Evolutionary conservation across 2,113 vertebrate genomes (phyloP).

Genomic region (Heptranchias perlo): DNA sequence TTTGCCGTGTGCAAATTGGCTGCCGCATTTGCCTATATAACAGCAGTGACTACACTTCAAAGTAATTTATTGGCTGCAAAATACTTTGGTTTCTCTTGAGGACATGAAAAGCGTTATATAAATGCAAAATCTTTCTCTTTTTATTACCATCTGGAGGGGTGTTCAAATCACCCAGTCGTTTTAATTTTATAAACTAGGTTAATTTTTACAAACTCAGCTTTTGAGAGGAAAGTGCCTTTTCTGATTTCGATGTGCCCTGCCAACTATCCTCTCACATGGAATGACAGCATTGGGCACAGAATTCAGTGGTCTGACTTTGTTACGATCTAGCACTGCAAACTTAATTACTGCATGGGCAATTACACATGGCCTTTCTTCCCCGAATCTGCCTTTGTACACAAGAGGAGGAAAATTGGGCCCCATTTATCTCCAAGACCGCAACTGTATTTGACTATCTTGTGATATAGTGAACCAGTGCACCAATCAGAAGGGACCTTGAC

Average conservation of each 20-base stretch:
- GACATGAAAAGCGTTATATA: background rate
- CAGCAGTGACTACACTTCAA: background rate
- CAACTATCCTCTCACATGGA: background rate
- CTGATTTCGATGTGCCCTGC: background rate
- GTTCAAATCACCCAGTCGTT: background rate
- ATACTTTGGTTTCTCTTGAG: background rate
- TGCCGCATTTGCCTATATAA: background rate
- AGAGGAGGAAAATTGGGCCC: background rate
- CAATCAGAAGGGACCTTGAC: too few relatives aligned
- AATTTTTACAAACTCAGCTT: background rate
- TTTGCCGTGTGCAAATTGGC: conserved; percentile 1
- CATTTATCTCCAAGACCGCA: background rate
- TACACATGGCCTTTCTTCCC: background rate
- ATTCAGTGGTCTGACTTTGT: background rate
- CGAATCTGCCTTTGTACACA: background rate
- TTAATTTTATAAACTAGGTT: conserved; percentile 7
- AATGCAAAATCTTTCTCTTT: background rate
- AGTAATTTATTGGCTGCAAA: background rate
- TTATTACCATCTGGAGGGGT: background rate
- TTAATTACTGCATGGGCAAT: background rate
- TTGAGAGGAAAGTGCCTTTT: background rate
- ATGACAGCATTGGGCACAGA: background rate
- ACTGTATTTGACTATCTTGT: background rate
- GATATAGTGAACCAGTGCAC: too few relatives aligned
- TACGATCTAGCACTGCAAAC: background rate